Evolutionary conservation across 1,140 invertebrate genomes (phyloP).

Genomic region (Cheumatopsyche charites): DNA sequence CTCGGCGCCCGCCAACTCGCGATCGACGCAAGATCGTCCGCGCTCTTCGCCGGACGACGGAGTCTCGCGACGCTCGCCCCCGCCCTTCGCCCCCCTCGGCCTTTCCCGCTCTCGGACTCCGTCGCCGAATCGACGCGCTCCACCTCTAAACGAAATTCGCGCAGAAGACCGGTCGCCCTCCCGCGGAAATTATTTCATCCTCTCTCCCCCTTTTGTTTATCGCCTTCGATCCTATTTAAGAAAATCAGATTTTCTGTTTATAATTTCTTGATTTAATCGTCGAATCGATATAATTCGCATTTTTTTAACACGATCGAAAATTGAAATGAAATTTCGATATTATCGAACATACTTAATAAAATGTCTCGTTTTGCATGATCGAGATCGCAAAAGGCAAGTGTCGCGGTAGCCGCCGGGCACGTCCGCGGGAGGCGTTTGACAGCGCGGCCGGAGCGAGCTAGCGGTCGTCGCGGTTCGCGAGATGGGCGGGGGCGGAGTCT

Average conservation of each 20-base stretch:
- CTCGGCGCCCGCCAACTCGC: not conserved
- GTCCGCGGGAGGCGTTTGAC: no score
- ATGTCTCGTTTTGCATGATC: not conserved
- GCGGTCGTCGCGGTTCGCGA: not conserved
- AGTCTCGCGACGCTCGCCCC: not conserved
- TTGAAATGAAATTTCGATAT: not conserved
- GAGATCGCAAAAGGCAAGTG: not conserved
- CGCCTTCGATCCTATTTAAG: no score
- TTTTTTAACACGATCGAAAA: not conserved
- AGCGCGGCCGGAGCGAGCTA: not conserved
- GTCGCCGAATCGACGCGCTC: not conserved
- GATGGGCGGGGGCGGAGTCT: conserved; percentile 8
- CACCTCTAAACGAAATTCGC: no score
- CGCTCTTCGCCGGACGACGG: no score
- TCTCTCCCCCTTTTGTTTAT: no score
- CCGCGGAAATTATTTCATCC: no score
- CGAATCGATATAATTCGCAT: not conserved
- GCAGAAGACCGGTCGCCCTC: no score
- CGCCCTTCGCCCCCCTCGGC: not conserved
- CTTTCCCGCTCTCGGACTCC: not conserved
- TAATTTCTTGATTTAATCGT: not conserved
- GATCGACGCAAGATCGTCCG: no score
- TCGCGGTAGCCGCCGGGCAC: no score
- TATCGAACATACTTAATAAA: not conserved
- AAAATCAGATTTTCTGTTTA: no score